phyloP scores from a whole-genome alignment of 2,113 vertebrate genomes.

The Siniperca chuatsi region DNA sequence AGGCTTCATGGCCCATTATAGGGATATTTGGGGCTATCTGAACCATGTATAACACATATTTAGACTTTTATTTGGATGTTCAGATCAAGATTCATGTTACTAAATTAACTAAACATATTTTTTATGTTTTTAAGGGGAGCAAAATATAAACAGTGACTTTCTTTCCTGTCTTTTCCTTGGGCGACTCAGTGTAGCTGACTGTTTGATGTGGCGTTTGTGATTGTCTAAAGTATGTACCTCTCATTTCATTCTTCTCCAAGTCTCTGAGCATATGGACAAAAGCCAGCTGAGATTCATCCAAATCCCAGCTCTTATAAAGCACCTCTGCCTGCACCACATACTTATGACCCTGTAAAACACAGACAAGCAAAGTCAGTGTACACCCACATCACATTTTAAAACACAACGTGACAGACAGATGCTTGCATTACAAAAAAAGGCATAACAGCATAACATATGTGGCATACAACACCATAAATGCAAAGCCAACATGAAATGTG shows the following conservation, averaged over 20 bases:
- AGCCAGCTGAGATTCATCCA: conserved; percentile 84
- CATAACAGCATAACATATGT: neutral
- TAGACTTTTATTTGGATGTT: neutral
- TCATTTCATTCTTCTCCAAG: conserved; percentile 85
- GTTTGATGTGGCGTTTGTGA: conserved; percentile 7
- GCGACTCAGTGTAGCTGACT: neutral
- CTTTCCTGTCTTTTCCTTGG: neutral
- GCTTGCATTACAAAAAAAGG: neutral
- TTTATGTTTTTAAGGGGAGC: neutral
- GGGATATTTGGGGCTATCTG: neutral
- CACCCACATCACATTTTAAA: conserved; percentile 7
- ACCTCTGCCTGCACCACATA: conserved; percentile 90
- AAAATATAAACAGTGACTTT: neutral
- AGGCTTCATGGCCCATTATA: neutral
- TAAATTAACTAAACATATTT: neutral
- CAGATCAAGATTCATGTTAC: conserved; percentile 14
- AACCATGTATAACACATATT: neutral
- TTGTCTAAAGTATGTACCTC: conserved; percentile 81
- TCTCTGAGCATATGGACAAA: conserved; percentile 87
- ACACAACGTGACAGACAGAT: neutral
- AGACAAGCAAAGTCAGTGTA: conserved; percentile 31
- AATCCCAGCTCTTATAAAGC: conserved; percentile 88
- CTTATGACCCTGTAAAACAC: conserved; percentile 84
- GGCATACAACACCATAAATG: neutral
- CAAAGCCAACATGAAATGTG: neutral